These are phyloP conservation scores for Xenopus tropicalis DNA, from an alignment of 2,113 vertebrate genomes.

Conservation along the genomic window DNA sequence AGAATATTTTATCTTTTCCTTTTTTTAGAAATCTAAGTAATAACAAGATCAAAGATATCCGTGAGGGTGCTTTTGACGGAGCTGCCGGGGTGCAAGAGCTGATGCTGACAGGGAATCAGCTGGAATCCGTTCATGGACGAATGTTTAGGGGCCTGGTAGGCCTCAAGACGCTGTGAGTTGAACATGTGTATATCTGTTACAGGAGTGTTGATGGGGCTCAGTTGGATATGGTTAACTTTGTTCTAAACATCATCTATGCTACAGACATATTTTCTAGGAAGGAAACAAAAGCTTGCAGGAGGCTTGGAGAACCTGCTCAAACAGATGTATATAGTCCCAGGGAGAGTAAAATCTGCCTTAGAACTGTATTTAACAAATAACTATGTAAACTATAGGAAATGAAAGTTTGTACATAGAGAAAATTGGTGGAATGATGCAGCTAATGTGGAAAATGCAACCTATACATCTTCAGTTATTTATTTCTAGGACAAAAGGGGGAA, in stretches of 20 bases:
- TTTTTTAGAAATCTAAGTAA: slow-evolving; percentile 89
- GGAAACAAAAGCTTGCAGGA: neutral
- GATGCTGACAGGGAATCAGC: slow-evolving; percentile 89
- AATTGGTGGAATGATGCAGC: no score
- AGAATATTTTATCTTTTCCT: neutral
- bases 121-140: slow-evolving; percentile 84
- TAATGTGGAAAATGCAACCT: no score
- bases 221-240: slow-evolving; percentile 7
- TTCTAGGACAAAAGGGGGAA: no score
- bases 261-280: slow-evolving; percentile 21
- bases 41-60: slow-evolving; percentile 96
- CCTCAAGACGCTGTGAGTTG: slow-evolving; percentile 91
- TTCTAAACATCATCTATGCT: slow-evolving; percentile 20
- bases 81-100: slow-evolving; percentile 90
- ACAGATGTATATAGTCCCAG: neutral
- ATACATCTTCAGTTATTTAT: no score
- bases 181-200: slow-evolving; percentile 6
- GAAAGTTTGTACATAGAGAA: no score
- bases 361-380: no score
- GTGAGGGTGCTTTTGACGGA: slow-evolving; percentile 94
- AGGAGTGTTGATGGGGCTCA: slow-evolving; percentile 13
- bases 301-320: slow-evolving; percentile 3
- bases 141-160: slow-evolving; percentile 92
- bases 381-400: no score
- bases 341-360: no score